Percentiles rank a stretch among this genome's conserved stretches.
These are phyloP conservation scores for Molossus molossus DNA, from an alignment of 2,797 vertebrate species.

Conservation along the genomic window DNA sequence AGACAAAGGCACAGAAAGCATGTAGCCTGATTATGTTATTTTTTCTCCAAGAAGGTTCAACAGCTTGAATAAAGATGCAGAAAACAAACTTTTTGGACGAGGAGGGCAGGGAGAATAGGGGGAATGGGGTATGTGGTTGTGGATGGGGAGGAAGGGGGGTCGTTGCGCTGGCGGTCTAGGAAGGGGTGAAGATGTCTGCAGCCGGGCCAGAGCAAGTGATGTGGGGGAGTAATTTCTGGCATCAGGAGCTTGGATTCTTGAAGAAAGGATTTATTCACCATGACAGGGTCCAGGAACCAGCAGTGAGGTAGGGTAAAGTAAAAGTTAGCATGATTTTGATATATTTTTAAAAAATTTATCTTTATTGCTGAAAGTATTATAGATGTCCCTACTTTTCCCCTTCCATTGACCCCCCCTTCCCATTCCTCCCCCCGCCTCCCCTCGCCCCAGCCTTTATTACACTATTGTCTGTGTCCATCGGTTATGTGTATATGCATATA, in stretches of 20 bases:
- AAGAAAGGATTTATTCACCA: background rate
- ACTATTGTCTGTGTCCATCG: too few species aligned
- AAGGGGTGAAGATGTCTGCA: background rate
- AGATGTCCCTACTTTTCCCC: too few species aligned
- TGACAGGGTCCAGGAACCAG: background rate
- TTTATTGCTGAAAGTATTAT: too few species aligned
- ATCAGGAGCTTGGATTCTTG: background rate
- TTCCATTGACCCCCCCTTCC: too few species aligned
- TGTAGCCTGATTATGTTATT: background rate
- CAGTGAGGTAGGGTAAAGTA: background rate
- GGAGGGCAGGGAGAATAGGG: background rate
- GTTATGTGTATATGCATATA: too few species aligned
- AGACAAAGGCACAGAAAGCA: slow-evolving; percentile 28
- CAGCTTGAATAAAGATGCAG: slow-evolving; percentile 40
- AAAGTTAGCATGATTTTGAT: slow-evolving; percentile 15
- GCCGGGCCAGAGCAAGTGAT: background rate
- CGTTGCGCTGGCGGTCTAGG: background rate
- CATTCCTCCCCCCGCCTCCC: too few species aligned
- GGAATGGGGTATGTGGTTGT: background rate
- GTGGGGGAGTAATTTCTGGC: background rate
- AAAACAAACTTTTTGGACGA: background rate
- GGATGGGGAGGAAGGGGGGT: background rate
- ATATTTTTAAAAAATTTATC: too few species aligned
- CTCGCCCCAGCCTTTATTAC: too few species aligned
- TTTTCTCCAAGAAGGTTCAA: slow-evolving; percentile 8